Percentiles rank a stretch among this genome's conserved stretches.
phyloP scores from a whole-genome alignment of 2,888 invertebrate species.

The Ophraella communa region DNA sequence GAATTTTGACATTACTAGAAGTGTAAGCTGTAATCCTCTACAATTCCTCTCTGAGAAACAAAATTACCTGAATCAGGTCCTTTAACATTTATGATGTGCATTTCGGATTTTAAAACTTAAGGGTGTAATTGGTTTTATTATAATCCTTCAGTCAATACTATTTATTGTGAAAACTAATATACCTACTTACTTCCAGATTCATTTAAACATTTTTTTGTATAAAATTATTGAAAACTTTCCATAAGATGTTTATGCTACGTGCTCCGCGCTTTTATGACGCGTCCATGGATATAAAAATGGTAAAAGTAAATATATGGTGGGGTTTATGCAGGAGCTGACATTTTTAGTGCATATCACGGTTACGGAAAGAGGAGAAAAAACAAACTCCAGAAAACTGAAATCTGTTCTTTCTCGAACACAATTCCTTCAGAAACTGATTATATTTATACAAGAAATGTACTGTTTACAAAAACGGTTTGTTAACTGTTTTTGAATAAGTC shows the following conservation, averaged over 20 bases:
- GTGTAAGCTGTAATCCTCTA: too few species aligned
- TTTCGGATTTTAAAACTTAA: too few species aligned
- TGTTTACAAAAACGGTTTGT: conserved; percentile 36
- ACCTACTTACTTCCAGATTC: too few species aligned
- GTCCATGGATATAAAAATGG: not conserved
- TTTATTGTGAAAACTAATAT: too few species aligned
- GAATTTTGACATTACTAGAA: too few species aligned
- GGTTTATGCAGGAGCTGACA: not conserved
- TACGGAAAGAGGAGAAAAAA: conserved; percentile 12
- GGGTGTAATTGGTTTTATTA: too few species aligned
- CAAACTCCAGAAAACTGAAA: conserved; percentile 17
- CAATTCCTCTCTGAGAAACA: too few species aligned
- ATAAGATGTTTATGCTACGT: not conserved
- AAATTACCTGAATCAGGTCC: too few species aligned
- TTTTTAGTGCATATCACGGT: not conserved
- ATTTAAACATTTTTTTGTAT: too few species aligned
- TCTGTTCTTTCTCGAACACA: conserved; percentile 19
- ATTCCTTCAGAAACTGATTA: conserved; percentile 37
- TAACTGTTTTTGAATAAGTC: not conserved
- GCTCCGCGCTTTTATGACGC: not conserved
- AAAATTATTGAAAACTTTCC: too few species aligned
- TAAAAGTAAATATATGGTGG: not conserved
- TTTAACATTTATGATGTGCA: too few species aligned
- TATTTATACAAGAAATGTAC: conserved; percentile 37
- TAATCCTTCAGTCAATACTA: too few species aligned